Evolutionary conservation across 2,797 vertebrate species (phyloP), one percentile per base, ranked within the genome.

Genomic region (Spinibarbus caldwelli): DNA sequence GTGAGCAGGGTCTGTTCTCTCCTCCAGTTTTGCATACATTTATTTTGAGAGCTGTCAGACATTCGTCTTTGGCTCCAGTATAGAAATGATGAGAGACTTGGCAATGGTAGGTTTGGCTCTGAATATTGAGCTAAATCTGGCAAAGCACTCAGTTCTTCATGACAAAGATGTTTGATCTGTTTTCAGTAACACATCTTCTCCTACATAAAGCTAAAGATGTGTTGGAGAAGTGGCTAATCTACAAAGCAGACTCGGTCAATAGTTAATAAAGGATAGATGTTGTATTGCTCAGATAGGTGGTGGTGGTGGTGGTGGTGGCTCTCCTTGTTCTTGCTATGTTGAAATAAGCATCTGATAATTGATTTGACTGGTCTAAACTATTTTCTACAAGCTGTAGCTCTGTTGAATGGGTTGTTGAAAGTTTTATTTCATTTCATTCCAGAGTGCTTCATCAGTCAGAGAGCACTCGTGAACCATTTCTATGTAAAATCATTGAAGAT

Each of bases 41-140:
- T 76, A 82, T 88, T 89, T 67, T 49, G 82, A 54, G 85, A 80
- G 78, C 78, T 84, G 83, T 90, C 86, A 84, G 83, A 82, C 77
- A 47, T 84, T 86, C 85, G 70, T 88, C 82, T 82, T 82, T 87
- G 72, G 49, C 73, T 72, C 12, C 43, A 66, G 84, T 86, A 67
- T 76, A 64, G 36, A 84, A 43, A 86, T 79, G 81, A 88, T 79
- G 85, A 80, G 75, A 83, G 73, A 75, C 78, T 76, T 80, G 83
- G 83, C 77, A 49, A n/a, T 9, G 78, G 67, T 17, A 5, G 0
- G 49, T 52, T 36, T 81, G 76, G 83, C 82, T 83, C 64, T 29
- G 52, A 71, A 67, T 47, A 71, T 49, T 78, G 4, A 84, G 45
- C 62, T 76, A 49, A 76, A 21, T 38, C 26, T 73, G 82, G 83